Conservation (phyloP, 2,113 vertebrate species). For the Oreochromis tanganicae region DNA sequence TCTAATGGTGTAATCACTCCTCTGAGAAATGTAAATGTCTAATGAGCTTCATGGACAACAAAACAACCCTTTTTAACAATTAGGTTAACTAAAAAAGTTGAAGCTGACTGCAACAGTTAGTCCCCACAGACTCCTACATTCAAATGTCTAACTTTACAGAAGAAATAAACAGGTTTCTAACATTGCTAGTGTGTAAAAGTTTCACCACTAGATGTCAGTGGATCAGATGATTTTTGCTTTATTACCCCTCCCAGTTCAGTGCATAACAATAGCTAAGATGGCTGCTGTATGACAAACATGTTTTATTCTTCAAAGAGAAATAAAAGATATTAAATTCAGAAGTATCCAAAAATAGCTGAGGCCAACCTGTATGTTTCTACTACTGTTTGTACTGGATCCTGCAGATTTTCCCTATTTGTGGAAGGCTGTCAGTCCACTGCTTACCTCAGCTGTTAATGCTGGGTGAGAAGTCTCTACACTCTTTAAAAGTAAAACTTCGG, state of each 20-base stretch:
- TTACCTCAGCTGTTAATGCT: neutral
- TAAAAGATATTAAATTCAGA: too few species aligned
- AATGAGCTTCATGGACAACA: neutral
- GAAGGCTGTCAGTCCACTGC: neutral
- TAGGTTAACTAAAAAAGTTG: neutral
- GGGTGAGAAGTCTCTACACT: neutral
- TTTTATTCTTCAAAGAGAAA: neutral
- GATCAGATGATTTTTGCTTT: neutral
- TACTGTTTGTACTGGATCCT: neutral
- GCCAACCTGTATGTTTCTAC: neutral
- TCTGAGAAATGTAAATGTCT: neutral
- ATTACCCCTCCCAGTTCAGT: neutral
- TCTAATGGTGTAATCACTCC: neutral
- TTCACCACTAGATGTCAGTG: neutral
- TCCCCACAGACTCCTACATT: neutral
- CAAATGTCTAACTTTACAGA: neutral
- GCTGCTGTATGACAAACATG: neutral
- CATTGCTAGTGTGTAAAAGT: neutral
- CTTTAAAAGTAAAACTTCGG: neutral
- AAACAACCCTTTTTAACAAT: neutral
- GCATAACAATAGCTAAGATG: neutral
- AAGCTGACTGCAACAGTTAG: neutral
- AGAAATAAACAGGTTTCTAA: neutral
- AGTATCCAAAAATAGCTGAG: neutral
- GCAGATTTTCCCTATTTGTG: neutral